Base-by-base conservation (phyloP, 2,113 vertebrate species). In the Dasyornis broadbenti region DNA sequence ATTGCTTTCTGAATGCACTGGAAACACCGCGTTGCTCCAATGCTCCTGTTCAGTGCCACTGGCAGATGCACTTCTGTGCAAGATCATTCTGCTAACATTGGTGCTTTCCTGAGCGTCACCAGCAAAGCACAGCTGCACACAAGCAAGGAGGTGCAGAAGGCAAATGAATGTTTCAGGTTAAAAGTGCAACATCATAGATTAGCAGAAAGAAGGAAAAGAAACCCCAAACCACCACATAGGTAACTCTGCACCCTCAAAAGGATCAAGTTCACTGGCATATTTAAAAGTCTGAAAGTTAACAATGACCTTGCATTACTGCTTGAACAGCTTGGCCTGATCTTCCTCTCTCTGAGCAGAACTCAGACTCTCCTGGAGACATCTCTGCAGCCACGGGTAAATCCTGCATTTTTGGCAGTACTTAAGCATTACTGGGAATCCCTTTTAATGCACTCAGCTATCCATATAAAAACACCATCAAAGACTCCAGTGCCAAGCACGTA, bases 21-120 rank as follows among this genome's bases (percentile, higher is more conserved):
- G 60, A 20, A 68, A 42, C 22, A 44, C 6, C 0, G 0, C 5
- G 13, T 15, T 0, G 2, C 31, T 35, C 21, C 22, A 24, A 24
- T 5, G 6, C 4, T 30, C 22, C 33, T 23, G 21, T n/a, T 60
- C 37, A 28, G 66, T 3, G 47, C 17, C 4, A 1, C 6, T 7
- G 22, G 49, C 30, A 65, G 82, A 33, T 6, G 37, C 11, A 2
- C 9, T 21, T 33, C 17, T 9, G 37, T 13, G 4, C 78, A 35
- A 61, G 37, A 24, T 28, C 56, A 0, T 52, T 50, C 73, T 54
- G 30, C 23, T 9, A 17, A 31, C 6, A 2, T 3, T 7, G 16
- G 35, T 7, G 9, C 26, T 28, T 35, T 50, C 63, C 69, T 7
- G 37, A 69, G 45, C 87, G 37, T 3, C 28, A 7, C 53, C 57